These are phyloP conservation scores for Aphelinus atriplicis DNA, from an alignment of 1,140 invertebrate species.

Conservation along the genomic window DNA sequence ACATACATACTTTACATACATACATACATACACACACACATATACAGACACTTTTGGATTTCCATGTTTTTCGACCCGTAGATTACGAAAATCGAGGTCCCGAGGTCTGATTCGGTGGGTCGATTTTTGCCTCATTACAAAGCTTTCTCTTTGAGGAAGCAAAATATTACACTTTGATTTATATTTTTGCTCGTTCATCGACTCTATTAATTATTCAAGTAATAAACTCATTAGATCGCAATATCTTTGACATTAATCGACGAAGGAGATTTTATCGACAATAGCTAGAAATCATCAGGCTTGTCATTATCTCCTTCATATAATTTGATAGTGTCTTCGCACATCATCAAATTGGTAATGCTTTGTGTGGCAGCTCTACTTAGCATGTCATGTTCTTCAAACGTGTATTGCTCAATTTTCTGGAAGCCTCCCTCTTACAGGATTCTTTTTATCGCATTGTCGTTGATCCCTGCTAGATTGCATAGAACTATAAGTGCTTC, in stretches of 20 bases:
- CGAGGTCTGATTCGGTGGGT: too few relatives aligned
- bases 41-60: too few relatives aligned
- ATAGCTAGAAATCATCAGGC: constrained; percentile 54
- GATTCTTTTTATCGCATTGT: constrained; percentile 83
- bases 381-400: constrained; percentile 93
- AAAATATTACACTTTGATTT: background rate
- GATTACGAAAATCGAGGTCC: too few relatives aligned
- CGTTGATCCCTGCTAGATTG: constrained; percentile 89
- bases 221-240: constrained; percentile 10
- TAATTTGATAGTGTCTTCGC: constrained; percentile 79
- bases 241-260: constrained; percentile 24
- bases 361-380: constrained; percentile 88
- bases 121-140: too few relatives aligned
- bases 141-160: too few relatives aligned
- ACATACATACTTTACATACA: too few relatives aligned
- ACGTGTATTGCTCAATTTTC: constrained; percentile 92
- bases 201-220: constrained; percentile 8
- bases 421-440: constrained; percentile 88
- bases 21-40: too few relatives aligned
- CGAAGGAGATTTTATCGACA: background rate
- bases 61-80: too few relatives aligned
- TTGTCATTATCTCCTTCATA: constrained; percentile 89
- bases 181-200: constrained; percentile 13
- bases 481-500: constrained; percentile 96
- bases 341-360: constrained; percentile 89